phyloP scores from a whole-genome alignment of 2,113 vertebrate species.

The Helogale parvula region DNA sequence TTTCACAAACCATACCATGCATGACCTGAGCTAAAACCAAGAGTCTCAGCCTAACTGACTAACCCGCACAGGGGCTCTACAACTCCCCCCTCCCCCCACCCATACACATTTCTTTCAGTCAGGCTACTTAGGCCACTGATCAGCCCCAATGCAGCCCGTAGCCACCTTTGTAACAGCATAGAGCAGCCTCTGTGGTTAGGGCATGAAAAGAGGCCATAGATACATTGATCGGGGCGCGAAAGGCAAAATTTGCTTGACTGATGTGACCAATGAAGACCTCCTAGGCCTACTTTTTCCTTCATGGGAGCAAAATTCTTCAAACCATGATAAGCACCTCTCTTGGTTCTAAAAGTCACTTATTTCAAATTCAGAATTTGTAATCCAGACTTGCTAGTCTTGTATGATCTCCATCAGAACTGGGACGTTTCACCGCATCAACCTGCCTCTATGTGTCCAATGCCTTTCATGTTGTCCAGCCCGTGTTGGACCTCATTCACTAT shows the following conservation, averaged over 20 bases:
- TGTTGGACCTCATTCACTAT: background rate
- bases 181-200: background rate
- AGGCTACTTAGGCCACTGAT: too few relatives aligned
- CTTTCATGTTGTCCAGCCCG: background rate
- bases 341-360: background rate
- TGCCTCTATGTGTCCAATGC: background rate
- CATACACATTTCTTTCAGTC: background rate
- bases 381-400: background rate
- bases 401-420: background rate
- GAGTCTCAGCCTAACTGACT: too few relatives aligned
- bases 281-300: background rate
- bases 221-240: background rate
- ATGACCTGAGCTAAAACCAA: too few relatives aligned
- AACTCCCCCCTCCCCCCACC: fast-evolving
- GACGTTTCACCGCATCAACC: too few relatives aligned
- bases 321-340: background rate
- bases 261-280: background rate
- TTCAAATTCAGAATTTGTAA: background rate
- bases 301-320: background rate
- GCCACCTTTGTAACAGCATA: background rate
- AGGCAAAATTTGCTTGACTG: background rate
- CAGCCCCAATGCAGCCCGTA: background rate
- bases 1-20: too few relatives aligned
- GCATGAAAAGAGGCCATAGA: background rate
- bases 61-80: too few relatives aligned